Evolutionary conservation across 2,888 invertebrate genomes (phyloP).

Genomic region (Diaperis boleti): DNA sequence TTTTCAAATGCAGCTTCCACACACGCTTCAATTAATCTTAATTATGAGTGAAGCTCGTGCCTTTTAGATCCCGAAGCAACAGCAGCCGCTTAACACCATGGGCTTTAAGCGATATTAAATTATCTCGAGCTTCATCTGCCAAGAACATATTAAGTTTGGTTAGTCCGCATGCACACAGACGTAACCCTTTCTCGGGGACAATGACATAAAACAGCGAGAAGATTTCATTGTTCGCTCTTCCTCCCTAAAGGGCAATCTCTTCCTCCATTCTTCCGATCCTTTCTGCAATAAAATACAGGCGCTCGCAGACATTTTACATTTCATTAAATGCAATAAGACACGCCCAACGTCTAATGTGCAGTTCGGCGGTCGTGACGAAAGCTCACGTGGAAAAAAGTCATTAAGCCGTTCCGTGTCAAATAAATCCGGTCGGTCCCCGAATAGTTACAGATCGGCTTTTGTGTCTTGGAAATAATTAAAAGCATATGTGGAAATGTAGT

Average conservation of each 20-base stretch:
- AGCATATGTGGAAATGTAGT: constrained; percentile 55
- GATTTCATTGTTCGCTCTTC: constrained; percentile 55
- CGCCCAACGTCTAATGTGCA: constrained; percentile 31
- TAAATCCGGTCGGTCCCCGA: constrained; percentile 14
- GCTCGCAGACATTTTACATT: constrained; percentile 61
- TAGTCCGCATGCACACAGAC: constrained; percentile 48
- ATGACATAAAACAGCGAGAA: constrained; percentile 53
- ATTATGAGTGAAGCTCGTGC: constrained; percentile 6
- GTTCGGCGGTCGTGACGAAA: constrained; percentile 28
- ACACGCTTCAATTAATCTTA: constrained; percentile 8
- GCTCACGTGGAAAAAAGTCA: constrained; percentile 28
- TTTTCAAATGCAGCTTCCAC: no score
- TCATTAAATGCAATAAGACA: constrained; percentile 54
- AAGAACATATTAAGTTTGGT: constrained; percentile 45
- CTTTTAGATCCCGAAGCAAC: no score
- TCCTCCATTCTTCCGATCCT: constrained; percentile 59
- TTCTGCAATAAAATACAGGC: constrained; percentile 60
- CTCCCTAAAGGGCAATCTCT: constrained; percentile 56
- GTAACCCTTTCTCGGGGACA: constrained; percentile 50
- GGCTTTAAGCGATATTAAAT: constrained; percentile 43
- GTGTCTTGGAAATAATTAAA: constrained; percentile 53
- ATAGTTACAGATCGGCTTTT: constrained; percentile 11
- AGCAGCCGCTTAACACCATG: constrained; percentile 31
- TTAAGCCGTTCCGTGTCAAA: constrained; percentile 27
- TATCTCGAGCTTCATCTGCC: constrained; percentile 41